Base-by-base conservation (phyloP, 1,140 invertebrate species). In the Eueides isabella region DNA sequence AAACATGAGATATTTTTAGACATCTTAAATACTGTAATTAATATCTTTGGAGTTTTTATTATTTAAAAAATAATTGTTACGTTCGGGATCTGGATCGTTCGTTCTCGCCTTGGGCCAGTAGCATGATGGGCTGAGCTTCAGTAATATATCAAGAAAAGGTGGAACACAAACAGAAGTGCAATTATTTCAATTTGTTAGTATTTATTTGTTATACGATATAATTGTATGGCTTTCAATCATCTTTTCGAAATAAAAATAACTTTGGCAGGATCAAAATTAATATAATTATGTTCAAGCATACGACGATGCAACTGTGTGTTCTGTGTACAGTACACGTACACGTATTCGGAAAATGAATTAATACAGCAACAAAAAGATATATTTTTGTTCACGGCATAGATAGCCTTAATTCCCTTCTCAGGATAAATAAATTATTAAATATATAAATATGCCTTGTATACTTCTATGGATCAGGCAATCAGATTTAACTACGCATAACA, bases 91-190 rank as follows among this genome's bases (percentile, higher is more conserved):
- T 64, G 35, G 65, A 73, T 67, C 71, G 71, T 26, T n/a, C n/a
- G 48, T 55, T 63, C 28, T 74, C 16, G 66, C 72, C 65, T 44
- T 29, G 38, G 72, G 72, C 72, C 61, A 30, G 67, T 68, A 67
- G 33, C 48, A 55, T 84, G 82, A 74, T 69, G 67, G 38, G 55
- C 64, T 64, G 48, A 44, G 67, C 72, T 74, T 64, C 72, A 68
- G 66, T 41, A 38, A 74, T 64, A 61, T 68, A 74, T 61, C 29
- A 74, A 33, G 48, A 9, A 26, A 55, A 55, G 48, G 48, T 19
- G 19, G 61, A 70, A 55, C 23, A 55, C 48, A 55, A 55, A 55
- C 48, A 55, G 48, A 55, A 55, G 48, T 55, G 48, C 48, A 55
- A 55, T 55, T 55, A 55, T 55, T 55, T 55, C 48, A 55, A 55